Evolutionary conservation across 2,113 vertebrate genomes (phyloP), one percentile per base, ranked within the genome.

Genomic region (Hassar affinis): DNA sequence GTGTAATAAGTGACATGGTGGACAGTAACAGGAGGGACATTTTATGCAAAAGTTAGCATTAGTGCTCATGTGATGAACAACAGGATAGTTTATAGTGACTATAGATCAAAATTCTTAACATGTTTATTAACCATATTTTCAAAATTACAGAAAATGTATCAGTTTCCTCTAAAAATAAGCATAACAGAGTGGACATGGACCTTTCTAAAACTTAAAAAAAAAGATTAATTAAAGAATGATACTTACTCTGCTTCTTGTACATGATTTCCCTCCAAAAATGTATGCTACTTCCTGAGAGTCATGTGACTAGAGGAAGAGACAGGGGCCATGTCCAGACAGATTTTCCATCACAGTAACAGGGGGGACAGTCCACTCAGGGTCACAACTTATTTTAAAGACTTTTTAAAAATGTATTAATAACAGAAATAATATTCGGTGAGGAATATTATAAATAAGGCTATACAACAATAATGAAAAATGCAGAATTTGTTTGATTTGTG

Each of bases 61-160:
- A 75, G 14, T 75, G 51, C 47, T 75, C 6, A 52, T 51, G 47
- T 72, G 45, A 72, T 72, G 42, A 72, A 72, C 20, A 72, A 72
- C 8, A 27, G 22, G 20, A 42, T 72, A 72, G 22, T 22, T 25
- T 42, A 72, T n/a, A 25, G 25, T 47, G 25, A 75, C 71, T n/a
- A 52, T n/a, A 30, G 42, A 75, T 45, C 1, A 22, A 68, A 17
- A 68, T 33, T 11, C 35, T 35, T 51, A 74, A 49, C 68, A 71
- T 45, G 18, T 71, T 71, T 74, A 74, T 74, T 51, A 51, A 52
- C 25, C 47, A 75, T 75, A 49, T 75, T 49, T 75, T 49, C 12
- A 52, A 75, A 75, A 11, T 27, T 14, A 10, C 49, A 49, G 14
- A 11, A 11, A 49, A 49, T 2, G 14, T 12, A 11, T 12, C 9